A percentile compares a stretch with the other conserved stretches of the same genome.
phyloP scores from a whole-genome alignment of 2,113 vertebrate genomes.

The Passer domesticus region DNA sequence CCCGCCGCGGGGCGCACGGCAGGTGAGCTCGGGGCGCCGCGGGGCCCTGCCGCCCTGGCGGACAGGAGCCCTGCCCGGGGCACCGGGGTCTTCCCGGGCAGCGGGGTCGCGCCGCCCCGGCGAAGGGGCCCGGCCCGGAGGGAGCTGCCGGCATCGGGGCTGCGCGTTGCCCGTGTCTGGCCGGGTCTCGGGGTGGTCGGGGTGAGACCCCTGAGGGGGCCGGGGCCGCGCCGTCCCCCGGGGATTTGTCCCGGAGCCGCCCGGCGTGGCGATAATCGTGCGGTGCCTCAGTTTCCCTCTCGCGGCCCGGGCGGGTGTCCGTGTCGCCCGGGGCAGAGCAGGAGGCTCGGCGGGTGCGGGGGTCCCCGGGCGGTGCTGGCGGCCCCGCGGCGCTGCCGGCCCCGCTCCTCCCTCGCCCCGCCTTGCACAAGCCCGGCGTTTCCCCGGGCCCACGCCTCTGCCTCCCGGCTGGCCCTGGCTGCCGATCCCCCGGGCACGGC shows the following conservation, averaged over 20 bases:
- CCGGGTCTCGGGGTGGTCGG: not conserved
- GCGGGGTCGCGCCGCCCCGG: not conserved
- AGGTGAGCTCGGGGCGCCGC: not conserved
- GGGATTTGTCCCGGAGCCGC: not conserved
- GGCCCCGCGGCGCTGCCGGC: not conserved
- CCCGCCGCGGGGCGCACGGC: not conserved
- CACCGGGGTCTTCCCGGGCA: not conserved
- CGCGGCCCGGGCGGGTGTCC: not conserved
- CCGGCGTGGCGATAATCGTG: not conserved
- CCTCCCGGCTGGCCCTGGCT: fast-evolving
- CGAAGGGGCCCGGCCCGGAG: not conserved
- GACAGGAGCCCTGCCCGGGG: not conserved
- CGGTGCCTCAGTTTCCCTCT: not conserved
- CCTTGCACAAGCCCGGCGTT: not conserved
- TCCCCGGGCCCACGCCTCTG: not conserved
- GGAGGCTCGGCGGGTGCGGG: not conserved
- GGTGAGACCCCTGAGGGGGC: not conserved
- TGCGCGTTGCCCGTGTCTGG: not conserved
- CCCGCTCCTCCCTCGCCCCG: not conserved
- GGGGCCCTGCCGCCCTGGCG: not conserved
- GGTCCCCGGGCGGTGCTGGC: not conserved
- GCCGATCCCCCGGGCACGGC: not conserved
- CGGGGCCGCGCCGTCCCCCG: not conserved
- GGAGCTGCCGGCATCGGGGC: not conserved
- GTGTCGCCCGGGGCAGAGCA: not conserved